Evolutionary conservation across 2,113 vertebrate species (phyloP), one percentile per base, ranked within the genome.

Genomic region (Lota lota): DNA sequence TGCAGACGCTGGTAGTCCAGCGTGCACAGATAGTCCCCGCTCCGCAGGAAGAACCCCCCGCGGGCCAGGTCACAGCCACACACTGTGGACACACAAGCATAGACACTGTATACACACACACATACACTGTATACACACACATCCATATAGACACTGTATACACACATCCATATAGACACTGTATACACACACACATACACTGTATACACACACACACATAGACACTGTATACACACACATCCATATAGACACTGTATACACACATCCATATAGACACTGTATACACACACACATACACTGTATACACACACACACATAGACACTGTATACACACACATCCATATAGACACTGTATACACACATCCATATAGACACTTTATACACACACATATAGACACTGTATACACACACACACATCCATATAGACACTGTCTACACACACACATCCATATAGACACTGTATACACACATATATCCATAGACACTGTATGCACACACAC

Each of bases 1-100:
- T 99, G 96, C 69, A 96, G 94, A 57, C 95, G 93, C 92, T 97
- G 97, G 92, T 97, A 98, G 91, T 99, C 97, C 7, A 95, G 87
- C 0, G 96, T 96, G 89, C 97, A 99, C 76, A 99, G 94, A 84
- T 95, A 96, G 66, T 98, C 95, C 15, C 95, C 93, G 79, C 92
- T 97, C 90, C 93, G 96, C 79, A 94, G 90, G 91, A 97, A 98
- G 91, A 99, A 99, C 20, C 96, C 97, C 0, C 94, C 95, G 82
- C 94, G 93, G 72, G 93, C 94, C 88, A 99, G 89, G 88, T 97
- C 95, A 4, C 96, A 98, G 82, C 96, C 95, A 0, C 97, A 99
- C 73, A 96, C 97, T 99, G 79, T 14, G 33, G 6, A 50, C 67
- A 75, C 66, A 60, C 66, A 63, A 16, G 70, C 16, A 36, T 4